Conservation (phyloP, 2,888 invertebrate genomes). For the Luperina nickerlii region DNA sequence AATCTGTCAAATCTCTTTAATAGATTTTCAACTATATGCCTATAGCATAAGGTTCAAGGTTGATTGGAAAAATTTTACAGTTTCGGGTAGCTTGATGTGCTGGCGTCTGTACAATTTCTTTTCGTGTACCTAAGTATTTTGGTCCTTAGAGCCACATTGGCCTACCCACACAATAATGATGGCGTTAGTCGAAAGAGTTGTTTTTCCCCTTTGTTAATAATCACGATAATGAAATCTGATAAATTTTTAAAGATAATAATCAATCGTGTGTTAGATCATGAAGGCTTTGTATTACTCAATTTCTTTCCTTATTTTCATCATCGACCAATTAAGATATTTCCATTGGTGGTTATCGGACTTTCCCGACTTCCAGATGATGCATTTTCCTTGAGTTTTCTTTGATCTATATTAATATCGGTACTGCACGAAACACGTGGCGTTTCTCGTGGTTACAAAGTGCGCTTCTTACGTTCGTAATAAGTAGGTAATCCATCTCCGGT, state of each 20-base stretch:
- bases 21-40: too few relatives aligned
- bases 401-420: slow-evolving; percentile 3
- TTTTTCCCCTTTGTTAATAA: not conserved
- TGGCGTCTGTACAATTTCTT: too few relatives aligned
- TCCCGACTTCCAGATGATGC: not conserved
- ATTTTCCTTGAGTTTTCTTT: slow-evolving; percentile 37
- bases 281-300: slow-evolving; percentile 12
- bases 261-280: not conserved
- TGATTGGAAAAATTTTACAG: too few relatives aligned
- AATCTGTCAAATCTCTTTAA: too few relatives aligned
- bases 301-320: slow-evolving; percentile 40
- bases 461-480: not conserved
- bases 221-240: not conserved
- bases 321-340: slow-evolving; percentile 1
- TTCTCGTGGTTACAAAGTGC: not conserved
- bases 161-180: not conserved
- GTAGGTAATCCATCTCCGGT: not conserved
- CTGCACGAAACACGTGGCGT: not conserved
- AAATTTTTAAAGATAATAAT: not conserved
- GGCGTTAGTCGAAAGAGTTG: not conserved
- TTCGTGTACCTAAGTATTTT: not conserved
- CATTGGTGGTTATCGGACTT: slow-evolving; percentile 22
- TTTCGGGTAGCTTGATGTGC: too few relatives aligned
- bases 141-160: slow-evolving; percentile 7
- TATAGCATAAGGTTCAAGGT: too few relatives aligned